Evolutionary conservation across 92 coral and sea anemone species (phyloP), one percentile per base, ranked within the genome.

Genomic region (Phenganax marumi): DNA sequence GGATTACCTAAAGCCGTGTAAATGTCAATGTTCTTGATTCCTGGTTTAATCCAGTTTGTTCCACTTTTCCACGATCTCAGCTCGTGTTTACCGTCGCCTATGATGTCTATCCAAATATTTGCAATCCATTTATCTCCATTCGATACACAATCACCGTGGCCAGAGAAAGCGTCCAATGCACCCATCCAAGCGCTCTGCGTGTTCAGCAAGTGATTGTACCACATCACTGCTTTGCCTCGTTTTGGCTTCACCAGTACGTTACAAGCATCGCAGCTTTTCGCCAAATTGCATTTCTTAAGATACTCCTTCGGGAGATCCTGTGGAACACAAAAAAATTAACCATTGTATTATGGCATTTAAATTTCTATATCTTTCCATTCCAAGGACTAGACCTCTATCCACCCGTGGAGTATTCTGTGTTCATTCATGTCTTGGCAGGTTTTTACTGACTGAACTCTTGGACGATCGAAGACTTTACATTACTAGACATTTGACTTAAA

Each of bases 111-210:
- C 98, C 98, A 94, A 51, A 86, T 87, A 75, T 91, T 89, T 2
- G 99, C 99, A 9, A 92, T 83, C 99, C 99, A 96, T 80, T 92
- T 96, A 21, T 91, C 92, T 8, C 99, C 97, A 54, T 89, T 87
- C 39, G 93, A 93, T 50, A 58, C 84, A 76, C 99, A 96, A n/a
- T 86, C 92, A n/a, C 99, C 99, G 48, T 93, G 93, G 65, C 87
- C 90, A 16, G 97, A 84, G 5, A 90, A 65, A 3, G 97, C 97
- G 49, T 96, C 97, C 39, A 91, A 51, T 1, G 91, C 93, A 50
- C 97, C 92, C 10, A 91, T 68, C 99, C 99, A 96, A 21, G 85
- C 80, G 14, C 88, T 85, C 73, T 69, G 79, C 50, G 73, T 83
- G 88, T 86, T 88, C 51, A 91, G 80, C 55, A 91, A 76, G 57